phyloP scores from a whole-genome alignment of 2,113 vertebrate species.

The Danio rerio region GRCz12tu NC_133178.1:29418001-29418500 shows the following conservation, averaged over 20 bases:
- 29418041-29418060: constrained; percentile 11
- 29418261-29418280: constrained; percentile 2
- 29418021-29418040: background rate
- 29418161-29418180: constrained; percentile 3
- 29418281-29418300: background rate
- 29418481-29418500: background rate
- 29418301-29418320: background rate
- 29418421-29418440: background rate
- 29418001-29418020: background rate
- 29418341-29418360: background rate
- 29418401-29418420: background rate
- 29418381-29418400: background rate
- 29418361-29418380: constrained; percentile 15
- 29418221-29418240: background rate
- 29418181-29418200: background rate
- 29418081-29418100: constrained; percentile 14
- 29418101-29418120: background rate
- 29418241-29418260: background rate
- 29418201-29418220: background rate
- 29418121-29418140: background rate
- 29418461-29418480: background rate
- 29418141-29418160: background rate
- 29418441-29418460: background rate
- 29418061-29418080: background rate
- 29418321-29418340: constrained; percentile 1